Evolutionary conservation across 2,113 vertebrate genomes (phyloP), one percentile per base, ranked within the genome.

Genomic region (Orycteropus afer): DNA sequence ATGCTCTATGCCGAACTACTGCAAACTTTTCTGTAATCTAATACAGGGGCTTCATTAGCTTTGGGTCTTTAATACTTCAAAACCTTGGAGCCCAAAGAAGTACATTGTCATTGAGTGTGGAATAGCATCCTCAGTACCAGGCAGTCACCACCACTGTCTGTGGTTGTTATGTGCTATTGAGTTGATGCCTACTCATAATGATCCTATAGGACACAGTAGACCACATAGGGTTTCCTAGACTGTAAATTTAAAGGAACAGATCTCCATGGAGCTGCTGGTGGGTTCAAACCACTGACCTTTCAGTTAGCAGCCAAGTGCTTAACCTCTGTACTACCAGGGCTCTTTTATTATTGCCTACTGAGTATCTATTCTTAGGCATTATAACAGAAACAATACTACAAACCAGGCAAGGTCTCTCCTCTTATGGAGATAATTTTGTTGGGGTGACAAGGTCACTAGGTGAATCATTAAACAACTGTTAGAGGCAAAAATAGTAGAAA

Each of bases 1-100:
- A 86, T 57, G 92, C 92, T 82, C 78, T 91, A 79, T 95, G 96
- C 76, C 78, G 79, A 67, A 13, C 45, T n/a, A 85, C 53, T 94
- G 95, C 91, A 85, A 92, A 81, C 82, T 96, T 91, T 89, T 34
- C 85, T 87, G 80, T 78, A 51, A 53, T 86, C 40, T 90, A 34
- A 86, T 74, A 94, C 23, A 71, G 79, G 82, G 65, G 27, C 23
- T 92, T 86, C 89, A 80, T 47, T 77, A 65, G 59, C 37, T 73
- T 63, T 22, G 63, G 61, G 25, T 76, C 86, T 93, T 93, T 65
- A 67, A 45, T 3, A 5, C 42, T 69, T 63, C 37, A 65, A 84
- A 85, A 95, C 1, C 17, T 45, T 71, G 55, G 18, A 63, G 83
- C 51, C 32, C 47, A 29, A 73, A 76, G 73, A 81, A 45, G 83